Evolutionary conservation across 2,888 invertebrate species (phyloP).

Genomic region (Thysanoteuthis rhombus): DNA sequence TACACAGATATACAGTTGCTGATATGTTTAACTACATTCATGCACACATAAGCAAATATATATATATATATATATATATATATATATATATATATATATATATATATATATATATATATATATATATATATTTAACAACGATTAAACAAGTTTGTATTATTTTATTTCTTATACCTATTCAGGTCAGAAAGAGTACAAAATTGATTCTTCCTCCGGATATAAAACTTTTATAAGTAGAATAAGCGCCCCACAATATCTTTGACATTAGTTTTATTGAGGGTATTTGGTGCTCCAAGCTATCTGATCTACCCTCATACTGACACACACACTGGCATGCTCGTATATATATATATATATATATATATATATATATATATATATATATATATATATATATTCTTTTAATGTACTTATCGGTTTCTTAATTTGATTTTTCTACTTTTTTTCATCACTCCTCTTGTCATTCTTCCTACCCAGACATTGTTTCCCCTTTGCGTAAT

Average conservation of each 20-base stretch:
- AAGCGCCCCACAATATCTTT: not conserved
- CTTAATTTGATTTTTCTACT: no score
- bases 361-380: slow-evolving; percentile 1
- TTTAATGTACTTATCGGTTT: no score
- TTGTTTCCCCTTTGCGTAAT: no score
- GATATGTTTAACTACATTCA: no score
- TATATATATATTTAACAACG: no score
- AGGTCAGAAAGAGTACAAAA: not conserved
- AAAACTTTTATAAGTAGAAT: not conserved
- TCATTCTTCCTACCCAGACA: no score
- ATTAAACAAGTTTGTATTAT: not conserved
- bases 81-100: not conserved
- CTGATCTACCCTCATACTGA: not conserved
- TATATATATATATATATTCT: not conserved
- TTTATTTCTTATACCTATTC: not conserved
- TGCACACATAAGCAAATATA: not conserved
- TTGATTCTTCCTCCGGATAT: not conserved
- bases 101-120: no score
- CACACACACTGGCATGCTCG: no score
- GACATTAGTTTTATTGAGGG: not conserved
- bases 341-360: not conserved
- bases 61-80: not conserved
- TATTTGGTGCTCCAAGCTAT: not conserved
- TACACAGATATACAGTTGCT: no score
- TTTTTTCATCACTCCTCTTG: no score